Conservation (phyloP, 2,797 vertebrate species). For the Coranthus polyacanthus region DNA sequence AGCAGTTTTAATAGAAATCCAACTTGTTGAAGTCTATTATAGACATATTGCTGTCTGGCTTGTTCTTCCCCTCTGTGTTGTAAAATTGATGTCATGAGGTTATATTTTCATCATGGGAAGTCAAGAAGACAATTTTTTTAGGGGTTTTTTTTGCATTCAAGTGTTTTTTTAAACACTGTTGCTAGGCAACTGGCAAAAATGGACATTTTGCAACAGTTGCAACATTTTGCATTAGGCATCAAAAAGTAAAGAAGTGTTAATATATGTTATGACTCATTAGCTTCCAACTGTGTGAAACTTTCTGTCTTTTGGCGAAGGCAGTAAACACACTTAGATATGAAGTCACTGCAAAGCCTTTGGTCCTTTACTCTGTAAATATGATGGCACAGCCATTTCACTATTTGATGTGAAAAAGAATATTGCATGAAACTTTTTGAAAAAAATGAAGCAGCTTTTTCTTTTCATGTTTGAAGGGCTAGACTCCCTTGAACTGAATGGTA, state of each 20-base stretch:
- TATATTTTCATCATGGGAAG: slow-evolving; percentile 6
- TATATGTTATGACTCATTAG: background rate
- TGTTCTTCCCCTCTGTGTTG: background rate
- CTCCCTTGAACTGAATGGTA: slow-evolving; percentile 3
- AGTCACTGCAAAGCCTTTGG: background rate
- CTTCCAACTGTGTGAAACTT: background rate
- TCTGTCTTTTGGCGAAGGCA: background rate
- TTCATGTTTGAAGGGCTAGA: slow-evolving; percentile 34
- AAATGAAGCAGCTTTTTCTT: slow-evolving; percentile 9
- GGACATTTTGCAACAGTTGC: background rate
- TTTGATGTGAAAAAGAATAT: slow-evolving; percentile 28
- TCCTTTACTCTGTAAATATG: background rate
- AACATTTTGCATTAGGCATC: background rate
- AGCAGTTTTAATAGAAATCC: slow-evolving; percentile 9
- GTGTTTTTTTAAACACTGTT: slow-evolving; percentile 16
- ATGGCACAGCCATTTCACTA: background rate
- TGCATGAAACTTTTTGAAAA: slow-evolving; percentile 9
- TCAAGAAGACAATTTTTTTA: background rate
- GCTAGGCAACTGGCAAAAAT: slow-evolving; percentile 34
- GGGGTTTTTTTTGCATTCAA: background rate
- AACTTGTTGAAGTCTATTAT: slow-evolving; percentile 22
- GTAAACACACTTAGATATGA: background rate
- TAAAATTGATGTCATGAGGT: slow-evolving; percentile 19
- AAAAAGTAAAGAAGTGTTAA: background rate
- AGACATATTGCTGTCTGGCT: background rate